Evolutionary conservation across 1,140 invertebrate species (phyloP), one percentile per base, ranked within the genome.

Genomic region (Tenebrio molitor): DNA sequence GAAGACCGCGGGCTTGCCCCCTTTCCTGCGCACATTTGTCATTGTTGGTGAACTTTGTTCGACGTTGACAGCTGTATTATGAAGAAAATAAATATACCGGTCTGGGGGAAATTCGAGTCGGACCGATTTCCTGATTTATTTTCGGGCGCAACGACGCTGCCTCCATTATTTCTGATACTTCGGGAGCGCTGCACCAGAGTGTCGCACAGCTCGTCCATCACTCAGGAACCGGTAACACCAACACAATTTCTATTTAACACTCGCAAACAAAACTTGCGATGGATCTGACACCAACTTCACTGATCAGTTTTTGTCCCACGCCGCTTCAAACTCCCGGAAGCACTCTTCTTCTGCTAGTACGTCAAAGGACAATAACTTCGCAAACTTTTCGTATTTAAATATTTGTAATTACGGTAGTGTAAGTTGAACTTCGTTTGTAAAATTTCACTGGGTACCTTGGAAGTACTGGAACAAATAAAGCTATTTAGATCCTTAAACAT

Each of bases 61-160:
- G 12, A 46, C 16, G 42, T 19, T 50, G 44, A 50, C 44, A 50
- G 44, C 15, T 50, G 44, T 50, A 50, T 50, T 50, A 50, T 50
- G 10, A 50, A 5, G 44, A 50, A 50, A 50, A 50, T 50, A 50
- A 17, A 50, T 50, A 50, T 50, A 50, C 7, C 7, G 44, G 7
- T 14, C 44, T 21, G 44, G 23, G 15, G 44, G 23, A 50, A 50
- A 50, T 17, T 50, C 44, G n/a, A 33, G 29, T 33, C 29, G 29
- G 29, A 33, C 29, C 29, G 29, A 33, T 33, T 33, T 33, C 10
- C 29, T 33, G 29, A 33, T 33, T 33, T 33, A 33, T 33, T 10
- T 33, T 33, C 29, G 29, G 29, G 29, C 29, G 29, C 29, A 33
- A 4, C 10, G 29, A 4, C 10, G 29, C 29, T 33, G 10, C 29